A percentile compares a stretch with the other conserved stretches of the same genome.
phyloP scores from a whole-genome alignment of 1,140 invertebrate species.

The Coelopa frigida region DNA sequence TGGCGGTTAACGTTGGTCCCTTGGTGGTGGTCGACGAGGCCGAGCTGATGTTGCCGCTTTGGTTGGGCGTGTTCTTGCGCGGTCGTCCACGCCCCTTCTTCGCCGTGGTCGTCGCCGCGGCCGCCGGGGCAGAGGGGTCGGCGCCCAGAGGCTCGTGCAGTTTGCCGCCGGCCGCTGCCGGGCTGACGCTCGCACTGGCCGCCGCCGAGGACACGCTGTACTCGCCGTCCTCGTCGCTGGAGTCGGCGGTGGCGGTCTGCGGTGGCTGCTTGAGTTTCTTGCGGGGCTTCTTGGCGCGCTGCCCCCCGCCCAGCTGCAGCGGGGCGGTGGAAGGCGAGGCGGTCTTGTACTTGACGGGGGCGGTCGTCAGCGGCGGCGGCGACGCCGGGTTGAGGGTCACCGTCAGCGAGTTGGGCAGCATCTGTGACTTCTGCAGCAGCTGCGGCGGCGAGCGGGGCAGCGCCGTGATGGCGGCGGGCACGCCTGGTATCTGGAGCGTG shows the following conservation, averaged over 20 bases:
- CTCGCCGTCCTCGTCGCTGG: slow-evolving; percentile 35
- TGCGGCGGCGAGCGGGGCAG: slow-evolving; percentile 16
- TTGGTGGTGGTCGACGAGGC: slow-evolving; percentile 21
- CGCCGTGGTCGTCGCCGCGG: background rate
- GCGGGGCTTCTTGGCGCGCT: slow-evolving; percentile 24
- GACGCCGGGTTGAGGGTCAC: slow-evolving; percentile 6
- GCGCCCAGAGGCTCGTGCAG: background rate
- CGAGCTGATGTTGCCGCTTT: slow-evolving; percentile 19
- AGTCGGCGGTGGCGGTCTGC: slow-evolving; percentile 19
- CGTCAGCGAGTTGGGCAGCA: slow-evolving; percentile 10
- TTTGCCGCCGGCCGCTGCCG: slow-evolving; percentile 7
- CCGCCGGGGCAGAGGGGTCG: background rate
- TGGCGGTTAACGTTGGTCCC: slow-evolving; percentile 36
- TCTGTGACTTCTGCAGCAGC: background rate
- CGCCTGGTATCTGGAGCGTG: slow-evolving; percentile 31
- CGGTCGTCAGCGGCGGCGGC: background rate
- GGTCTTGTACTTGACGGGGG: background rate
- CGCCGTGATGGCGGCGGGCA: slow-evolving; percentile 34
- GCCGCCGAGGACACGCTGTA: background rate
- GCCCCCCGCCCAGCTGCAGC: slow-evolving; percentile 17
- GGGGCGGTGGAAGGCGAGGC: background rate
- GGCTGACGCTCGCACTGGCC: background rate
- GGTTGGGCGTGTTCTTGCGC: slow-evolving; percentile 21
- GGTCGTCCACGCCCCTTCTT: slow-evolving; percentile 39
- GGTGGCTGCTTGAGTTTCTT: slow-evolving; percentile 24